Evolutionary conservation across 1,140 invertebrate species (phyloP).

Genomic region (Scaptomyza pallida): DNA sequence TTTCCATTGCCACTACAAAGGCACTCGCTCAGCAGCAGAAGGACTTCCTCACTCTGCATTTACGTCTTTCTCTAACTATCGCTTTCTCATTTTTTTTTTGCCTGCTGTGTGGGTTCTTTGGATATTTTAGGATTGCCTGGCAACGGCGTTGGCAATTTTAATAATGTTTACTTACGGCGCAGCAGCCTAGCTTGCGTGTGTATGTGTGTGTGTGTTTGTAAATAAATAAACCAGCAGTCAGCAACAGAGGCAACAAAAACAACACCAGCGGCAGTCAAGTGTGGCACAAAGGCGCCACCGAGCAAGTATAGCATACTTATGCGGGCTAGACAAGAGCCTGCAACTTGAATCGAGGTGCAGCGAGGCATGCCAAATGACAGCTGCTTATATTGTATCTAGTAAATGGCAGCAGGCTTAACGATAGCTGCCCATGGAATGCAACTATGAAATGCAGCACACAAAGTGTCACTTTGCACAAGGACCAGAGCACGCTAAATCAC

Average conservation of each 20-base stretch:
- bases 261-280: conserved; percentile 34
- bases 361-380: conserved; percentile 64
- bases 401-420: conserved; percentile 61
- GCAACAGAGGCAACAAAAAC: conserved; percentile 7
- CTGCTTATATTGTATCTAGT: conserved; percentile 37
- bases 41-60: conserved; percentile 1
- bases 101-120: conserved; percentile 44
- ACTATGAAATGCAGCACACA: conserved; percentile 41
- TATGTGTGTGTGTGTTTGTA: conserved; percentile 32
- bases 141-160: conserved; percentile 77
- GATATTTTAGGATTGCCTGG: conserved; percentile 77
- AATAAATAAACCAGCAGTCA: conserved; percentile 47
- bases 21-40: conserved; percentile 29
- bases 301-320: conserved; percentile 50
- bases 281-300: conserved; percentile 26
- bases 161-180: conserved; percentile 80
- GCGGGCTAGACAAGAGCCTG: conserved; percentile 29
- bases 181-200: conserved; percentile 46
- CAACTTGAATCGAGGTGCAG: conserved; percentile 52
- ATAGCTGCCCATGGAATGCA: conserved; percentile 57
- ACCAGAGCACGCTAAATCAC: conserved; percentile 12
- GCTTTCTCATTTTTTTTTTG: neutral
- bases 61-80: neutral
- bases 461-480: conserved; percentile 46
- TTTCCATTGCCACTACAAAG: conserved; percentile 73